A percentile compares a stretch with the other conserved stretches of the same genome.
Evolutionary conservation across 2,113 vertebrate genomes (phyloP).

Genomic region (Gallinago jamesoni): DNA sequence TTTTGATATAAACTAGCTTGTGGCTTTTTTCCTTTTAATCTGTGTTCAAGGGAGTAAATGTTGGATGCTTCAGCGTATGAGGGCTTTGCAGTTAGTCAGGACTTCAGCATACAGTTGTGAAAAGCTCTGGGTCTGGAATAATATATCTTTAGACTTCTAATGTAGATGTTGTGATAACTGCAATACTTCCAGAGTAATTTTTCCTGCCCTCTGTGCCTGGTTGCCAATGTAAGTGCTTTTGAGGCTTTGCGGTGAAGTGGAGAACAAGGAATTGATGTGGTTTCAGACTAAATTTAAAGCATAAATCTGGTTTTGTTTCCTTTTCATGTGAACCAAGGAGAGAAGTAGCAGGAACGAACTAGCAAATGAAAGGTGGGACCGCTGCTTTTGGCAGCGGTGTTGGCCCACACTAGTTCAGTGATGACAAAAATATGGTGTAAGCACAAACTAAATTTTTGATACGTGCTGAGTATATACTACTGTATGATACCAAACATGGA

Average conservation of each 20-base stretch:
- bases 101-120: background rate
- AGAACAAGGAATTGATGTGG: background rate
- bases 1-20: background rate
- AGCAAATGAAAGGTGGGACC: background rate
- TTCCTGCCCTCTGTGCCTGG: background rate
- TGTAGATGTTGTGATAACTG: background rate
- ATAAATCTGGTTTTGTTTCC: background rate
- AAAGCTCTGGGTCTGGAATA: background rate
- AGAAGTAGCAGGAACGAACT: background rate
- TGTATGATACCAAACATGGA: background rate
- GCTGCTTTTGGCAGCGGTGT: background rate
- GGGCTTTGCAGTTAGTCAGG: background rate
- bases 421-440: background rate
- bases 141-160: background rate
- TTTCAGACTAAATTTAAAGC: background rate
- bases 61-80: background rate
- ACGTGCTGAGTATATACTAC: background rate
- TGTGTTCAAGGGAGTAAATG: background rate
- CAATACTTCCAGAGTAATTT: background rate
- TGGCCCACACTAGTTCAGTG: background rate
- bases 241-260: background rate
- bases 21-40: background rate
- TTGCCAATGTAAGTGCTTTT: background rate
- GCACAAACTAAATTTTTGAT: background rate
- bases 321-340: background rate